phyloP scores from a whole-genome alignment of 2,797 vertebrate genomes.

The Cirrhinus mrigala region DNA sequence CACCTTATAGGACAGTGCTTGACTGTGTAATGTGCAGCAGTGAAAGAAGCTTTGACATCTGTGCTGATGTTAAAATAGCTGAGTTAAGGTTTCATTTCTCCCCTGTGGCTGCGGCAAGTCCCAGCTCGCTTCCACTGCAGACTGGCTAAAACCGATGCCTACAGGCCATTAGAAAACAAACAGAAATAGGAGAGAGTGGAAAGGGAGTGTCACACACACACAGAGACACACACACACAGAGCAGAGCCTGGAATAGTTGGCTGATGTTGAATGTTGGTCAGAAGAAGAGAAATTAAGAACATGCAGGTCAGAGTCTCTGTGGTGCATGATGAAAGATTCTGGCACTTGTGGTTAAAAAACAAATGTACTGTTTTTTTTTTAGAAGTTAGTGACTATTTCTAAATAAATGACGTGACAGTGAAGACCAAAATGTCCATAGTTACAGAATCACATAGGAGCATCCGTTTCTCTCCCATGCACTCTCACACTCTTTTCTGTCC shows the following conservation, averaged over 20 bases:
- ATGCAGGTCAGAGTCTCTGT: conserved; percentile 13
- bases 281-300: conserved; percentile 14
- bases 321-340: background rate
- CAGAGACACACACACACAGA: background rate
- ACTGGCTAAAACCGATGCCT: conserved; percentile 45
- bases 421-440: background rate
- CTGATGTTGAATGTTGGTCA: conserved; percentile 47
- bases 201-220: conserved; percentile 14
- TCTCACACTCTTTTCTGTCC: background rate
- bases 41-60: conserved; percentile 44
- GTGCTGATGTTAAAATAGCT: conserved; percentile 41
- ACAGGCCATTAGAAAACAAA: conserved; percentile 51
- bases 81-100: conserved; percentile 51
- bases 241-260: conserved; percentile 7
- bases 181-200: conserved; percentile 45
- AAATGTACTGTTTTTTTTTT: too few relatives aligned
- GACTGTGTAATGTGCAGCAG: conserved; percentile 11
- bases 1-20: background rate
- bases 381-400: too few relatives aligned
- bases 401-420: too few relatives aligned
- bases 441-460: background rate
- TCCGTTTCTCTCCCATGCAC: conserved; percentile 46
- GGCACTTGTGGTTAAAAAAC: background rate
- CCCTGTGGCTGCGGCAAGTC: conserved; percentile 29
- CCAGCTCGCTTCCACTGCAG: conserved; percentile 44